Conservation (phyloP, 92 coral and sea anemone species). For the Galaxea fascicularis region DNA sequence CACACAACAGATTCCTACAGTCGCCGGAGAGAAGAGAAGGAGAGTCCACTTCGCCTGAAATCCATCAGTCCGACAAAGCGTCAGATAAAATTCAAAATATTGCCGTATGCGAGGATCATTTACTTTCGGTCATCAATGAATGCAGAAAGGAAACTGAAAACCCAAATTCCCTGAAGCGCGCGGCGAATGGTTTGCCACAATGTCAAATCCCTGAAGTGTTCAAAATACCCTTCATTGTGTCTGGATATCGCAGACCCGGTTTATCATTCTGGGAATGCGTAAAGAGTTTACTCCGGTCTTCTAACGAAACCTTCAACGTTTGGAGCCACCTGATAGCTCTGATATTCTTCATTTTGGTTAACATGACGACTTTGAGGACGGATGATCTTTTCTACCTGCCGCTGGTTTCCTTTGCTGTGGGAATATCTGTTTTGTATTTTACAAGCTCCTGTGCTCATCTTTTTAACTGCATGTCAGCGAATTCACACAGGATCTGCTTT, state of each 20-base stretch:
- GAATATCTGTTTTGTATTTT: slow-evolving; percentile 75
- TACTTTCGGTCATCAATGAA: neutral
- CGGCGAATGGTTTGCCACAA: slow-evolving; percentile 1
- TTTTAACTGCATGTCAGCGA: slow-evolving; percentile 89
- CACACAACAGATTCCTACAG: neutral
- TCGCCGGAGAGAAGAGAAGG: neutral
- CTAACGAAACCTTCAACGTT: slow-evolving; percentile 90
- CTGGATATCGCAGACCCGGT: slow-evolving; percentile 95
- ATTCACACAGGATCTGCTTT: slow-evolving; percentile 87
- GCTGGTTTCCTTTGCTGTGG: slow-evolving; percentile 81
- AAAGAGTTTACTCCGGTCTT: slow-evolving; percentile 64
- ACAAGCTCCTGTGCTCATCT: slow-evolving; percentile 92
- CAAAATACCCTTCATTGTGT: slow-evolving; percentile 81
- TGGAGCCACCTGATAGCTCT: slow-evolving; percentile 91
- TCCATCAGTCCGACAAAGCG: neutral
- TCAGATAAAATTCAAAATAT: neutral
- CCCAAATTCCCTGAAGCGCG: neutral
- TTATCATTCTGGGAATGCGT: slow-evolving; percentile 79
- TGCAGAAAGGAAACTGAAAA: neutral
- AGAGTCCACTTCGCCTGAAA: neutral
- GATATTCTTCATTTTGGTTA: slow-evolving; percentile 65
- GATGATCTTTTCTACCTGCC: slow-evolving; percentile 88
- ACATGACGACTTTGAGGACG: slow-evolving; percentile 56
- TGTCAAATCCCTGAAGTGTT: slow-evolving; percentile 66
- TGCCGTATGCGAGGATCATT: neutral